phyloP scores from a whole-genome alignment of 2,797 vertebrate genomes.

The Ataeniobius toweri region DNA sequence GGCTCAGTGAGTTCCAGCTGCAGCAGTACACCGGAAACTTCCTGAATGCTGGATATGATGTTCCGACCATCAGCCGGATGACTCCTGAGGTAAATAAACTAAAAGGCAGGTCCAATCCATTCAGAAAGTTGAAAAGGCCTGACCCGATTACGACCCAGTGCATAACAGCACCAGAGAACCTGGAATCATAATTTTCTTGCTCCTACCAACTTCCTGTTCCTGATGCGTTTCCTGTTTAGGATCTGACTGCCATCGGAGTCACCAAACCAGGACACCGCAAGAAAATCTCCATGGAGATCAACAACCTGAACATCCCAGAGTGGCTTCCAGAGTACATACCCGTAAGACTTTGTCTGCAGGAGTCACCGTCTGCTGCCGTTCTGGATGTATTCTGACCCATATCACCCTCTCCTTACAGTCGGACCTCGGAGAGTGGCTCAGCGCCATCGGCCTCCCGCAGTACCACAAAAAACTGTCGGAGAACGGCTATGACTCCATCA shows the following conservation, averaged over 20 bases:
- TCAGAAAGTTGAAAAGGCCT: too few relatives aligned
- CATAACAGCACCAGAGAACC: background rate
- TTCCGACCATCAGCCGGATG: constrained; percentile 97
- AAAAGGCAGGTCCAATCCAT: too few relatives aligned
- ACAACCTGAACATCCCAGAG: constrained; percentile 90
- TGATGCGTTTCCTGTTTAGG: constrained; percentile 69
- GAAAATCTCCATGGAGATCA: constrained; percentile 94
- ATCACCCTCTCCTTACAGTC: constrained; percentile 67
- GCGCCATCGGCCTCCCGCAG: constrained; percentile 89
- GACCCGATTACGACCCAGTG: background rate
- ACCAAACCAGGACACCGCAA: constrained; percentile 97
- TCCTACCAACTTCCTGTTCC: background rate
- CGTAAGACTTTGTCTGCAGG: constrained; percentile 66
- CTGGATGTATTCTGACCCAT: background rate
- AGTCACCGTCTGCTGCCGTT: background rate
- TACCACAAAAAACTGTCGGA: constrained; percentile 92
- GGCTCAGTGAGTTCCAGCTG: constrained; percentile 94
- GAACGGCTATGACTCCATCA: constrained; percentile 95
- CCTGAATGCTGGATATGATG: constrained; percentile 89
- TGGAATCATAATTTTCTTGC: too few relatives aligned
- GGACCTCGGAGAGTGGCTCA: constrained; percentile 93
- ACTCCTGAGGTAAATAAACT: constrained; percentile 89
- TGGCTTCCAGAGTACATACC: constrained; percentile 96
- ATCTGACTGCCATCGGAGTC: constrained; percentile 95
- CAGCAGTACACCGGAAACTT: constrained; percentile 92